Conservation (phyloP, 2,797 vertebrate species). For the Mastacembelus armatus region DNA sequence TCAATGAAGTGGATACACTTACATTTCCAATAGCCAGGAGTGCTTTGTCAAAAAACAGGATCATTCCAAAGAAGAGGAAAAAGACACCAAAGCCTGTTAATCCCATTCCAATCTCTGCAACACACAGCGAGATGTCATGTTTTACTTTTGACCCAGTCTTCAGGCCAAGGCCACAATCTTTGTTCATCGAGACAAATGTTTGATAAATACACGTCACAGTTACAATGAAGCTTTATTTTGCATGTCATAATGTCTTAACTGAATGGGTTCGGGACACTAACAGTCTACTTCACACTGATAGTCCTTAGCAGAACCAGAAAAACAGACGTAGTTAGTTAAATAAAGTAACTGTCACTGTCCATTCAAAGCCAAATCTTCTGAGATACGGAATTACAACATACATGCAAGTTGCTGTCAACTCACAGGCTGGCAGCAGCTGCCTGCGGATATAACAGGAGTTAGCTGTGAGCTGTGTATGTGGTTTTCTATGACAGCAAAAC, state of each 20-base stretch:
- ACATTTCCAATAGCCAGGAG: constrained; percentile 97
- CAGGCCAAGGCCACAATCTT: neutral
- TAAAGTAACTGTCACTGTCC: too few relatives aligned
- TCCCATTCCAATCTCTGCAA: constrained; percentile 96
- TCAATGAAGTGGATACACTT: constrained; percentile 71
- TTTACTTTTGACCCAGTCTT: too few relatives aligned
- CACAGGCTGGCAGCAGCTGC: neutral
- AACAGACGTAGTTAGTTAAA: too few relatives aligned
- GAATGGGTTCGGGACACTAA: too few relatives aligned
- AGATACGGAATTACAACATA: neutral
- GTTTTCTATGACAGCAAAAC: neutral
- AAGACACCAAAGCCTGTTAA: constrained; percentile 97
- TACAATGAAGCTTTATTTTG: neutral
- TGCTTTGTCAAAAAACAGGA: constrained; percentile 98
- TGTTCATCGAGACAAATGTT: neutral
- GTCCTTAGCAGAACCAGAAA: too few relatives aligned
- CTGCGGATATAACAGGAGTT: neutral
- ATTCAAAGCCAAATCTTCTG: neutral
- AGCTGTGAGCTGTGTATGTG: neutral
- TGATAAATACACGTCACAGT: neutral
- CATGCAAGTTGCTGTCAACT: neutral
- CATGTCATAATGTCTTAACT: neutral
- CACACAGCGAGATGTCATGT: too few relatives aligned
- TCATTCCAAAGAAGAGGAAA: constrained; percentile 98
- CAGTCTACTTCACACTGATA: too few relatives aligned